Percentiles rank a stretch among this genome's conserved stretches.
These are phyloP conservation scores for Sandelia bainsii DNA, from an alignment of 2,797 vertebrate genomes.

Conservation along the genomic window DNA sequence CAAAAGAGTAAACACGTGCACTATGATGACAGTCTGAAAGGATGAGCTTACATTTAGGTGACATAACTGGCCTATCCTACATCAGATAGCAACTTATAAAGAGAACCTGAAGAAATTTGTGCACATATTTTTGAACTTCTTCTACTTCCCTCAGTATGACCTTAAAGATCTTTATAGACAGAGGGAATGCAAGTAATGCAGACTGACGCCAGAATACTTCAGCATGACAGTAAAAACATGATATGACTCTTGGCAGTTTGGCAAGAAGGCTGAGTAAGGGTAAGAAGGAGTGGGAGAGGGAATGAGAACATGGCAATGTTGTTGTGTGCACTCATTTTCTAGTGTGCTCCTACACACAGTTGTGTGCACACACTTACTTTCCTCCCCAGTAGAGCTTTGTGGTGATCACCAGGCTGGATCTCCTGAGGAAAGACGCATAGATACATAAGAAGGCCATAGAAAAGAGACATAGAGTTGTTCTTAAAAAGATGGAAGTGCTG, in stretches of 20 bases:
- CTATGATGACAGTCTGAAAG: conserved; percentile 25
- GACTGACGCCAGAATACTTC: conserved; percentile 49
- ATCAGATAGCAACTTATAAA: too few relatives aligned
- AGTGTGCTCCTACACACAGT: conserved; percentile 16
- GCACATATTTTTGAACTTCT: background rate
- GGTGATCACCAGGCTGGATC: conserved; percentile 97
- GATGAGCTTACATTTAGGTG: conserved; percentile 46
- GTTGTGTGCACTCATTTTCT: conserved; percentile 1
- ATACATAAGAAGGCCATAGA: conserved; percentile 42
- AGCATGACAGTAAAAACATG: conserved; percentile 47
- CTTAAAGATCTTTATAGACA: conserved; percentile 39
- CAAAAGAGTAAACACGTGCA: background rate
- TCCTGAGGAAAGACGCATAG: conserved; percentile 82
- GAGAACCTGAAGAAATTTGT: too few relatives aligned
- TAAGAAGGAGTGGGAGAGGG: conserved; percentile 23
- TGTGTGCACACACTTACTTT: conserved; percentile 89
- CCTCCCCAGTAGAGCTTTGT: conserved; percentile 99
- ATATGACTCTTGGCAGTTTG: conserved; percentile 40
- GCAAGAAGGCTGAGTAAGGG: conserved; percentile 30
- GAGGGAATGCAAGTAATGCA: conserved; percentile 45
- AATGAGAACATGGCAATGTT: conserved; percentile 16
- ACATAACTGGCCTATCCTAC: conserved; percentile 15
- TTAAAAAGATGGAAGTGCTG: conserved; percentile 1
- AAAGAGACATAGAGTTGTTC: background rate
- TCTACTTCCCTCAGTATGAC: conserved; percentile 5